phyloP scores from a whole-genome alignment of 2,113 vertebrate genomes.

The Vulpes lagopus region DNA sequence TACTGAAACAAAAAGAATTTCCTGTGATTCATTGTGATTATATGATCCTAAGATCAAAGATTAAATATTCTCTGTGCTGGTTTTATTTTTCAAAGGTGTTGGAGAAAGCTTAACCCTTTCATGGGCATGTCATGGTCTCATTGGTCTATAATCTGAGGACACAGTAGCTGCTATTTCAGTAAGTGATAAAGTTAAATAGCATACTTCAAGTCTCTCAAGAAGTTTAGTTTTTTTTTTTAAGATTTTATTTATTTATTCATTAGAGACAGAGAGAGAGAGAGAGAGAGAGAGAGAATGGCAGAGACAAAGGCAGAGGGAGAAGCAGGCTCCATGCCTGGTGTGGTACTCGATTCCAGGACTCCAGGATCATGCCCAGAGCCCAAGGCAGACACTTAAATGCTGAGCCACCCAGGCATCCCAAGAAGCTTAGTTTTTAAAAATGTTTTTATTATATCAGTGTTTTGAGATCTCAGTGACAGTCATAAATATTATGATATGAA shows the following conservation, averaged over 20 bases:
- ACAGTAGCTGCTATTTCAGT: neutral
- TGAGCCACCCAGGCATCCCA: too few relatives aligned
- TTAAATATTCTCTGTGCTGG: neutral
- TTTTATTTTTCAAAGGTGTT: neutral
- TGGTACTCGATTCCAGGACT: too few relatives aligned
- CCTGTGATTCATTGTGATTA: neutral
- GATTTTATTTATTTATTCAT: too few relatives aligned
- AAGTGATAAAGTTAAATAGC: neutral
- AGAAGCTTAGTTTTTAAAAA: neutral
- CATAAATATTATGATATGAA: neutral
- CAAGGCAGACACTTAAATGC: too few relatives aligned
- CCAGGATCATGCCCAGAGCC: too few relatives aligned
- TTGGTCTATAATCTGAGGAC: neutral
- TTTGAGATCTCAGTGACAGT: neutral
- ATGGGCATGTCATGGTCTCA: neutral
- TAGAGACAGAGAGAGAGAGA: too few relatives aligned
- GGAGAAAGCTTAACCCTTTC: fast-evolving
- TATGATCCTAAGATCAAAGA: neutral
- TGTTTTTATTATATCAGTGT: neutral
- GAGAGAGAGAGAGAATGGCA: too few relatives aligned
- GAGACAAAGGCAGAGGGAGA: too few relatives aligned
- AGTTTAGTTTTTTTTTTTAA: neutral
- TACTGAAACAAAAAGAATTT: neutral
- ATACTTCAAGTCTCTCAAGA: neutral
- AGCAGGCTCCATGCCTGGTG: too few relatives aligned